Percentiles rank a stretch among this genome's conserved stretches.
Conservation (phyloP, 2,113 vertebrate species). For the Junco hyemalis region DNA sequence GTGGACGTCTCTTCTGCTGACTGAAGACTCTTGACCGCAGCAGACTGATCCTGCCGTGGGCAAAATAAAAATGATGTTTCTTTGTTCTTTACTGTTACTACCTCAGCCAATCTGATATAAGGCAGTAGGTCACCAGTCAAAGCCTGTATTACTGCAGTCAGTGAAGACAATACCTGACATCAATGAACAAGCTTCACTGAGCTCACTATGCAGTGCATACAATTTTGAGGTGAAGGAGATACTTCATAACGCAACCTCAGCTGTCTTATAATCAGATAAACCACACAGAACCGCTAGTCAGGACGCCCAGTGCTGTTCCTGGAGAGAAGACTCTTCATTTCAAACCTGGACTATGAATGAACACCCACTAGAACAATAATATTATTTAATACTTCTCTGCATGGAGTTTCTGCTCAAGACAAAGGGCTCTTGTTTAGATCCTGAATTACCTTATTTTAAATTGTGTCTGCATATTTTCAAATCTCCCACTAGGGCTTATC, state of each 20-base stretch:
- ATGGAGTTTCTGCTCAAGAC: background rate
- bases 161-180: background rate
- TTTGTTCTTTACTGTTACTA: background rate
- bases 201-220: background rate
- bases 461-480: background rate
- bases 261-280: background rate
- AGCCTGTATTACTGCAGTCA: background rate
- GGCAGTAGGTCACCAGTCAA: background rate
- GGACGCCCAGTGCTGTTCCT: background rate
- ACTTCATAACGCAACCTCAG: background rate
- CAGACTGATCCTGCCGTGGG: background rate
- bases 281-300: background rate
- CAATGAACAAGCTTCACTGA: background rate
- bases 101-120: background rate
- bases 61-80: background rate
- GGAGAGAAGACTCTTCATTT: background rate
- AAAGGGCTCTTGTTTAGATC: background rate
- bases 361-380: background rate
- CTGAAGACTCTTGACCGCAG: background rate
- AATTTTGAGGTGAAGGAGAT: background rate
- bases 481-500: background rate
- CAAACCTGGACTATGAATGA: background rate
- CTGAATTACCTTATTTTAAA: background rate
- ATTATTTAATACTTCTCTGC: background rate
- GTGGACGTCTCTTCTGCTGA: background rate